A percentile compares a stretch with the other conserved stretches of the same genome.
Conservation (phyloP, 2,797 vertebrate genomes). For the Aselliscus stoliczkanus region DNA sequence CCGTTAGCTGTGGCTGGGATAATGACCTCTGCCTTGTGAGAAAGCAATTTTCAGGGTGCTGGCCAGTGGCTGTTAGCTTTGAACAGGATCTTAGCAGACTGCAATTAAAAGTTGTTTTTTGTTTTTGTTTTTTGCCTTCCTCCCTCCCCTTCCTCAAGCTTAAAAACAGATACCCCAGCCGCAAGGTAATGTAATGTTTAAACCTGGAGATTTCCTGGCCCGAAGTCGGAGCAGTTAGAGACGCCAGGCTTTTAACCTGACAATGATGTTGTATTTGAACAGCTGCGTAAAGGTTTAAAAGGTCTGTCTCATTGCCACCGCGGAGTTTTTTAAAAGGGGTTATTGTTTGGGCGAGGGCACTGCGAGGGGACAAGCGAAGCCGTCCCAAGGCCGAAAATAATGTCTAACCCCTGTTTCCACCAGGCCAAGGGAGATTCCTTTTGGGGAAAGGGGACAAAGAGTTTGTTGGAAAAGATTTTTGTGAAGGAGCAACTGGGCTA, state of each 20-base stretch:
- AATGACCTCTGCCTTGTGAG: conserved; percentile 62
- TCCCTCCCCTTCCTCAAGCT: neutral
- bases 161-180: conserved; percentile 39
- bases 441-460: conserved; percentile 44
- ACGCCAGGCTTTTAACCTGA: conserved; percentile 86
- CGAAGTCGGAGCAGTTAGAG: conserved; percentile 78
- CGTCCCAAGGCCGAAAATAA: conserved; percentile 69
- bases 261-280: conserved; percentile 91
- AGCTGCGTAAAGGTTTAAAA: conserved; percentile 86
- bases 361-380: conserved; percentile 53
- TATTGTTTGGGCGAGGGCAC: conserved; percentile 80
- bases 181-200: conserved; percentile 78
- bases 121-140: neutral
- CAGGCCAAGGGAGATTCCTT: conserved; percentile 50
- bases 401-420: conserved; percentile 47
- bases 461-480: conserved; percentile 54
- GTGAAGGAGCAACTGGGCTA: neutral
- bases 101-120: neutral
- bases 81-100: conserved; percentile 9
- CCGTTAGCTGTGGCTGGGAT: conserved; percentile 76
- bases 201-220: conserved; percentile 59
- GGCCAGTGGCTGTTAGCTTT: conserved; percentile 12
- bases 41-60: conserved; percentile 38
- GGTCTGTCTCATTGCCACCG: conserved; percentile 88
- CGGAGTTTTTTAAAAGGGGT: conserved; percentile 81